Percentiles rank a stretch among this genome's conserved stretches.
Conservation (phyloP, 1,140 invertebrate species). For the Lordiphosa clarofinis region DNA sequence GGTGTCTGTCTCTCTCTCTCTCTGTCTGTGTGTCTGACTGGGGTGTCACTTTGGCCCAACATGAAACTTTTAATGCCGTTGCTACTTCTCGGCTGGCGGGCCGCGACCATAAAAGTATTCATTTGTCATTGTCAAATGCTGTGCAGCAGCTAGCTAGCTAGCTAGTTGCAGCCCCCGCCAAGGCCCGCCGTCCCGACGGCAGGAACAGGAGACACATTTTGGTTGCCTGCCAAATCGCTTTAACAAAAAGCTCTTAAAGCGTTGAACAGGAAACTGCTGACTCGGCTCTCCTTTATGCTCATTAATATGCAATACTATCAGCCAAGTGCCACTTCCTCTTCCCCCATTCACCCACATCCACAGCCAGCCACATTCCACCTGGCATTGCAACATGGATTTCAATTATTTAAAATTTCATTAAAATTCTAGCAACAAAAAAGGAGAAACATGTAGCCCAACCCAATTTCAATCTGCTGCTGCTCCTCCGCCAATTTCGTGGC, state of each 20-base stretch:
- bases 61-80: conserved; percentile 64
- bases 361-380: conserved; percentile 1
- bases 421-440: conserved; percentile 45
- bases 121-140: conserved; percentile 71
- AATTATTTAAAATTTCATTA: conserved; percentile 78
- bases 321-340: conserved; percentile 19
- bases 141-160: conserved; percentile 21
- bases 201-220: conserved; percentile 24
- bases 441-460: conserved; percentile 1
- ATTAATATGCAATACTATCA: conserved; percentile 72
- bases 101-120: conserved; percentile 75
- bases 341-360: too few species aligned
- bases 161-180: conserved; percentile 2
- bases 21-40: not conserved
- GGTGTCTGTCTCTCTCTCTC: conserved; percentile 13
- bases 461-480: conserved; percentile 13
- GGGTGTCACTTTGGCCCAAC: conserved; percentile 61
- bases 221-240: conserved; percentile 52
- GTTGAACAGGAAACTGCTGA: conserved; percentile 33
- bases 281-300: conserved; percentile 50
- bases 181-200: not conserved
- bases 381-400: conserved; percentile 61
- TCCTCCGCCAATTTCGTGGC: conserved; percentile 40
- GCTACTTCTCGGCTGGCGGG: conserved; percentile 16
- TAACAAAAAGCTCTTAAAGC: conserved; percentile 45